A percentile compares a stretch with the other conserved stretches of the same genome.
Evolutionary conservation across 2,113 vertebrate genomes (phyloP).

Genomic region (Pagrus major): DNA sequence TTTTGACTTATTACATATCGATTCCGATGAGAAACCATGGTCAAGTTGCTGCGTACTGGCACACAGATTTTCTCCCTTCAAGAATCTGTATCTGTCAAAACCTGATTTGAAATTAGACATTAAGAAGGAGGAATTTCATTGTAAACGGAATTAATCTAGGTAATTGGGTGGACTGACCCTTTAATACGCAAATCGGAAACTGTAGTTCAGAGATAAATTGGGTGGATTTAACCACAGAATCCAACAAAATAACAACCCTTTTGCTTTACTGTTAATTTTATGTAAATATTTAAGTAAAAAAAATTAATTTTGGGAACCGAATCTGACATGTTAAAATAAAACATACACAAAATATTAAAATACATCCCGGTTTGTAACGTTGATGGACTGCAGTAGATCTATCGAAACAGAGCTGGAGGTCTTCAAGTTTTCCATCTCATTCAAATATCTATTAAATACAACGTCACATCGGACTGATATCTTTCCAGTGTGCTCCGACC

Average conservation of each 20-base stretch:
- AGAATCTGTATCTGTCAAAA: not conserved
- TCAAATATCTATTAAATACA: constrained; percentile 12
- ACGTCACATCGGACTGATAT: not conserved
- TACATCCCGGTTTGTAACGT: not conserved
- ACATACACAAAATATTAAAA: not conserved
- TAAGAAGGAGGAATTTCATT: not conserved
- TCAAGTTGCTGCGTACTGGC: not conserved
- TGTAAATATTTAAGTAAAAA: constrained; percentile 8
- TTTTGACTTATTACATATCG: not conserved
- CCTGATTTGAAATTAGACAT: not conserved
- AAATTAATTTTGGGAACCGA: not conserved
- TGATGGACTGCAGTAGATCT: not conserved
- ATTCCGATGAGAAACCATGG: not conserved
- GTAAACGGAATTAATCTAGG: too few species aligned
- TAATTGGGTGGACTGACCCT: constrained; percentile 8
- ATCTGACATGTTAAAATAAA: not conserved
- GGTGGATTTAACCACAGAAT: not conserved
- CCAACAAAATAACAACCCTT: not conserved
- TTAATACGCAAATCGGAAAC: not conserved
- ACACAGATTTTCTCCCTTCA: not conserved
- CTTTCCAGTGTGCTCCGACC: constrained; percentile 4
- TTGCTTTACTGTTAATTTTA: not conserved
- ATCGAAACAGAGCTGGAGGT: not conserved
- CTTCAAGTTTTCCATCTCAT: constrained; percentile 25
- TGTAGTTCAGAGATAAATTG: not conserved